Evolutionary conservation across 2,113 vertebrate species (phyloP).

Genomic region (Electrona antarctica): DNA sequence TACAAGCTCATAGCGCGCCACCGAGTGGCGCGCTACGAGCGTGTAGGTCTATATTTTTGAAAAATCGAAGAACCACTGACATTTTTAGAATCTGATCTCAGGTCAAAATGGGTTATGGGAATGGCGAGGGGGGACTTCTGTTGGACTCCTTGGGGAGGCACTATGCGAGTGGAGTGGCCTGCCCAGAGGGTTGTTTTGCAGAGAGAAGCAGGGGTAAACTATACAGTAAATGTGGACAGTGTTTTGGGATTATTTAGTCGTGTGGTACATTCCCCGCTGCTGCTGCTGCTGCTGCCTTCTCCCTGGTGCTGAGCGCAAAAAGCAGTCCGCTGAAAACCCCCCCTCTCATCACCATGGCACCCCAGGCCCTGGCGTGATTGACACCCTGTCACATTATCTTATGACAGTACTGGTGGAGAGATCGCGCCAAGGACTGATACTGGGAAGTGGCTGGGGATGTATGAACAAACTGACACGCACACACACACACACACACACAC

Average conservation of each 20-base stretch:
- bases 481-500: constrained; percentile 40
- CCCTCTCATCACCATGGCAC: constrained; percentile 60
- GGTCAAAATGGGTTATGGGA: too few species aligned
- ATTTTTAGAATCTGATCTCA: too few species aligned
- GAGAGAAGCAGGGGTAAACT: neutral
- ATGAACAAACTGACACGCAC: constrained; percentile 18
- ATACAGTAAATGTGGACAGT: neutral
- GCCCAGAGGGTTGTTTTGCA: constrained; percentile 32
- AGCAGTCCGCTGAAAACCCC: constrained; percentile 64
- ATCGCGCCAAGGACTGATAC: constrained; percentile 55
- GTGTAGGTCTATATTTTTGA: too few species aligned
- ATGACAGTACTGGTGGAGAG: constrained; percentile 61
- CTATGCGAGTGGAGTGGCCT: constrained; percentile 20
- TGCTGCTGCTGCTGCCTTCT: constrained; percentile 72
- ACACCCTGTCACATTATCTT: constrained; percentile 74
- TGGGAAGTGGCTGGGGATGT: constrained; percentile 67
- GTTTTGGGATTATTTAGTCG: constrained; percentile 42
- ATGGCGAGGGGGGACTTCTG: constrained; percentile 34
- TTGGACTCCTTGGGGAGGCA: constrained; percentile 34
- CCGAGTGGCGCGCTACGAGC: too few species aligned
- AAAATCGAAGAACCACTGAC: too few species aligned
- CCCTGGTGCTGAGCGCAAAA: constrained; percentile 70
- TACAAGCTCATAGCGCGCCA: too few species aligned
- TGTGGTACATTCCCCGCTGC: constrained; percentile 46
- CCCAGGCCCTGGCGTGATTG: constrained; percentile 70